Percentiles rank a stretch among this genome's conserved stretches.
Conservation (phyloP, 1,140 invertebrate species). For the Eciton burchellii region DNA sequence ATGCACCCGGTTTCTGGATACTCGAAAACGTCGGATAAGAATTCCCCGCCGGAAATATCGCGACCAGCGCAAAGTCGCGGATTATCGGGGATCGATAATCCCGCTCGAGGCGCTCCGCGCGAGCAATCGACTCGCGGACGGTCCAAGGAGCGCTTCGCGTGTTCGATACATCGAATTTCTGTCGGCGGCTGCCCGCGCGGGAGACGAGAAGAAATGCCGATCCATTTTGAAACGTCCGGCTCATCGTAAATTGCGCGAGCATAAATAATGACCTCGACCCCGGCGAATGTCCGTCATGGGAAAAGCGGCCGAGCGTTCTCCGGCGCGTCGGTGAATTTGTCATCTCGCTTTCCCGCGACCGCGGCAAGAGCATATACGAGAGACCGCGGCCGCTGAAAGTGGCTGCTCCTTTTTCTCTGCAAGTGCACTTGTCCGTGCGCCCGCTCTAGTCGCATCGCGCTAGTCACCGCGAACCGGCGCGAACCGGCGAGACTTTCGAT, state of each 20-base stretch:
- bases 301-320: constrained; percentile 26
- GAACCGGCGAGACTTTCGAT: constrained; percentile 48
- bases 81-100: background rate
- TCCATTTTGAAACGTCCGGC: constrained; percentile 3
- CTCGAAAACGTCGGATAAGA: constrained; percentile 4
- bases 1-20: background rate
- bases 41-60: background rate
- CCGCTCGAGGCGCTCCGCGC: background rate
- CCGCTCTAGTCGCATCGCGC: constrained; percentile 12
- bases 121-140: too few relatives aligned
- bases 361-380: constrained; percentile 52
- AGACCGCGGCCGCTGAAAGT: constrained; percentile 67
- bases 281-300: constrained; percentile 19
- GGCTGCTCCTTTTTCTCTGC: constrained; percentile 68
- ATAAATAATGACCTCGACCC: constrained; percentile 53
- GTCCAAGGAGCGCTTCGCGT: background rate
- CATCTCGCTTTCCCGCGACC: constrained; percentile 16
- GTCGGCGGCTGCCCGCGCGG: background rate
- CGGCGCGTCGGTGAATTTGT: constrained; percentile 28
- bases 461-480: constrained; percentile 22
- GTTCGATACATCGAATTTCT: constrained; percentile 19
- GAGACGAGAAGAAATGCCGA: constrained; percentile 14
- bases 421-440: constrained; percentile 65
- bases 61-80: background rate
- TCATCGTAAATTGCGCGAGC: constrained; percentile 32